Percentiles rank a stretch among this genome's conserved stretches.
These are phyloP conservation scores for Odobenus rosmarus DNA, from an alignment of 2,113 vertebrate species.

Conservation along the genomic window DNA sequence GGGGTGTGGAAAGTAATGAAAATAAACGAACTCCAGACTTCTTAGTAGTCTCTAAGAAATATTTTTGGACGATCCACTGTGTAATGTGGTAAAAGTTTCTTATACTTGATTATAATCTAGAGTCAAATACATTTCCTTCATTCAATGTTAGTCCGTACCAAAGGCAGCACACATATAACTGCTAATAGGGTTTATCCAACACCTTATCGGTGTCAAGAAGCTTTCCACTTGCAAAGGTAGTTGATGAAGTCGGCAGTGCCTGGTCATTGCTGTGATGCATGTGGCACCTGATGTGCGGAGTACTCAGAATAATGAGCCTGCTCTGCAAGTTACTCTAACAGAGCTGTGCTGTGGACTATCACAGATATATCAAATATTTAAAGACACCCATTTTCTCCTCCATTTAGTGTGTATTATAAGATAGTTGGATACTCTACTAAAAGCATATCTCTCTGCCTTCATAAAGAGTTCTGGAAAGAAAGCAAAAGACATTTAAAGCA, in stretches of 20 bases:
- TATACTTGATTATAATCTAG: neutral
- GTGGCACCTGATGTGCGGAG: neutral
- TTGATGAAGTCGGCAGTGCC: neutral
- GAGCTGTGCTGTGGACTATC: constrained; percentile 54
- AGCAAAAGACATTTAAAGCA: constrained; percentile 85
- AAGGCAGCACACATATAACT: neutral
- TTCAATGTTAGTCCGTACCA: neutral
- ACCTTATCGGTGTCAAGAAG: neutral
- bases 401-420: constrained; percentile 70
- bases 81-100: neutral
- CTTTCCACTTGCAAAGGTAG: neutral
- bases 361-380: constrained; percentile 72
- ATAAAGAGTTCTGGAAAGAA: constrained; percentile 84
- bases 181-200: neutral
- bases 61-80: neutral
- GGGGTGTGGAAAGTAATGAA: neutral
- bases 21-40: constrained; percentile 5
- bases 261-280: neutral
- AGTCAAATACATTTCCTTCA: neutral
- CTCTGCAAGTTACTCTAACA: constrained; percentile 31
- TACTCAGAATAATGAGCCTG: neutral
- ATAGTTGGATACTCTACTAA: constrained; percentile 72
- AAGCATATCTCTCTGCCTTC: constrained; percentile 73
- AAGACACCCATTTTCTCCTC: constrained; percentile 53
- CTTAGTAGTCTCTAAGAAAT: constrained; percentile 31